phyloP scores from a whole-genome alignment of 2,797 vertebrate species.

The Esox masquinongy region DNA sequence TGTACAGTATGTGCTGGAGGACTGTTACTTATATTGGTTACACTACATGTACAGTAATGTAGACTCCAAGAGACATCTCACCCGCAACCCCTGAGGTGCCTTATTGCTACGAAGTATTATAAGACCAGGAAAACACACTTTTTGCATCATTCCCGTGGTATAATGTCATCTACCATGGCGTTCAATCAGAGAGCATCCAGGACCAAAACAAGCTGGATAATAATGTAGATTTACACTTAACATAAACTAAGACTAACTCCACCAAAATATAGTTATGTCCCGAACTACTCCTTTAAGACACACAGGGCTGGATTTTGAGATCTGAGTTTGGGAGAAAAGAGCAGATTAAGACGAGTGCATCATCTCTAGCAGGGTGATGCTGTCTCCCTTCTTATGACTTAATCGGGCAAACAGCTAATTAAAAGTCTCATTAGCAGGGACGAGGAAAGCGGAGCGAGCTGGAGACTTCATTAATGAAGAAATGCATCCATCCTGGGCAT shows the following conservation, averaged over 20 bases:
- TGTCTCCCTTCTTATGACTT: constrained; percentile 53
- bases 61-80: background rate
- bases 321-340: background rate
- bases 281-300: background rate
- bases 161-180: no score
- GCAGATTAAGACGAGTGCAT: background rate
- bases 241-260: no score
- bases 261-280: background rate
- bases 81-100: no score
- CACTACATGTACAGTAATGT: background rate
- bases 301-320: background rate
- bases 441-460: constrained; percentile 52
- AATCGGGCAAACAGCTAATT: constrained; percentile 66
- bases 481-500: constrained; percentile 51
- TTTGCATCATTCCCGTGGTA: no score
- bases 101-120: no score
- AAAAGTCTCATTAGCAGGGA: constrained; percentile 69
- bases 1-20: background rate
- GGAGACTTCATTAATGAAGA: constrained; percentile 70
- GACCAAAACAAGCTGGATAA: no score
- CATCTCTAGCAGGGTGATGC: background rate
- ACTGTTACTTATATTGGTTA: background rate
- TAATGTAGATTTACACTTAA: no score
- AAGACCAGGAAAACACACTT: no score
- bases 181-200: no score